phyloP scores from a whole-genome alignment of 2,113 vertebrate species.

The Sceloporus undulatus region DNA sequence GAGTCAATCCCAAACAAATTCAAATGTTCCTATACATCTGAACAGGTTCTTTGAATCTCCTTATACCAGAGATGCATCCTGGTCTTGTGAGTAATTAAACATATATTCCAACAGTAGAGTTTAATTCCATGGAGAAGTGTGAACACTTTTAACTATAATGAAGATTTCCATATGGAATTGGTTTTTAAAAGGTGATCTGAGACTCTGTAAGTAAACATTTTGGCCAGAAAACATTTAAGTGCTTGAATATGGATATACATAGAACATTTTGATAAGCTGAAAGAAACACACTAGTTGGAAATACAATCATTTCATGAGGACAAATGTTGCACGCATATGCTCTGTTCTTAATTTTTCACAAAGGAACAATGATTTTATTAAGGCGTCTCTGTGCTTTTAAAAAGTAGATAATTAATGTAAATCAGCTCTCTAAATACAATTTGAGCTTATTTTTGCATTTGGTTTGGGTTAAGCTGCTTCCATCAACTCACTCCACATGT shows the following conservation, averaged over 20 bases:
- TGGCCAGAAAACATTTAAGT: conserved; percentile 40
- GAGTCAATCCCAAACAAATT: background rate
- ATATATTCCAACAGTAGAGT: no score
- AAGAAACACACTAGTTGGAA: conserved; percentile 63
- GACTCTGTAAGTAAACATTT: conserved; percentile 16
- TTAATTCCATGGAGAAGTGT: background rate
- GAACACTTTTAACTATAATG: background rate
- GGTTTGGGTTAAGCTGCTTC: conserved; percentile 79
- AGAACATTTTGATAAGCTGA: conserved; percentile 41
- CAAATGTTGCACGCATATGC: conserved; percentile 63
- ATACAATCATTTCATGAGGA: conserved; percentile 64
- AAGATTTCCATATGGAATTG: background rate
- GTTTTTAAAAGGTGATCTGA: conserved; percentile 42
- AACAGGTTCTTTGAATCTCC: background rate
- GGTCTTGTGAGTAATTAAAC: background rate
- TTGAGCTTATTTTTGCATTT: conserved; percentile 82
- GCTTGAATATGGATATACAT: background rate
- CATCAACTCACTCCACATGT: conserved; percentile 80
- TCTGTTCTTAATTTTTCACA: conserved; percentile 75
- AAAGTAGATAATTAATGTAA: conserved; percentile 82
- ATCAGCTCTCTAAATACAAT: conserved; percentile 77
- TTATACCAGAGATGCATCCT: background rate
- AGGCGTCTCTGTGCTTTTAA: conserved; percentile 64
- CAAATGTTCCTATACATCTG: background rate
- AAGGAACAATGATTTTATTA: conserved; percentile 71